phyloP scores from a whole-genome alignment of 2,797 vertebrate species.

The Kryptolebias ocellatus region DNA sequence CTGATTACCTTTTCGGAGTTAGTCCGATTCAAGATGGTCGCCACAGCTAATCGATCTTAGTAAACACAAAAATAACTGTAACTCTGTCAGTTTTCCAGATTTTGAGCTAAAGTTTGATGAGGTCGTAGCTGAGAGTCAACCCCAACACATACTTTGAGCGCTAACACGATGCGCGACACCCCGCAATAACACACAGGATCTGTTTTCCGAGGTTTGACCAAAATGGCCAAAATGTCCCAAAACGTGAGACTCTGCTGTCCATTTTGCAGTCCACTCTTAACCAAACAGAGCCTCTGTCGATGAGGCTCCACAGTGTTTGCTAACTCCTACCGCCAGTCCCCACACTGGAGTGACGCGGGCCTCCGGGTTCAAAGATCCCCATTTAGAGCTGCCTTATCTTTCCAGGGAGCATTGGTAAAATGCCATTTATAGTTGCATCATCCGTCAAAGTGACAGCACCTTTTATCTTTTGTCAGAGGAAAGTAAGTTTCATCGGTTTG shows the following conservation, averaged over 20 bases:
- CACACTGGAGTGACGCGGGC: slow-evolving; percentile 45
- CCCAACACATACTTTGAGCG: too few relatives aligned
- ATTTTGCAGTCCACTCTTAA: too few relatives aligned
- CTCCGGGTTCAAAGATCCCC: slow-evolving; percentile 55
- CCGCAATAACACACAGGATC: too few relatives aligned
- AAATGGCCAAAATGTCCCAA: not conserved
- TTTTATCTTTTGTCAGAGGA: not conserved
- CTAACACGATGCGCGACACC: too few relatives aligned
- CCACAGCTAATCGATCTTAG: too few relatives aligned
- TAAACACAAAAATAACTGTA: too few relatives aligned
- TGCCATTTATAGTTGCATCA: slow-evolving; percentile 20
- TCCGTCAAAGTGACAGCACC: not conserved
- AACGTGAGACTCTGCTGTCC: slow-evolving; percentile 3
- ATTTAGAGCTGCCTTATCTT: slow-evolving; percentile 40
- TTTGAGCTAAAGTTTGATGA: slow-evolving; percentile 1
- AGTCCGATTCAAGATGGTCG: too few relatives aligned
- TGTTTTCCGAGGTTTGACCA: too few relatives aligned
- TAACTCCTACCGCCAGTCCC: slow-evolving; percentile 32
- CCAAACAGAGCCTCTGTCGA: not conserved
- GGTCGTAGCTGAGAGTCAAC: not conserved
- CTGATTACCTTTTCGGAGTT: too few relatives aligned
- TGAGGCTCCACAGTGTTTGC: slow-evolving; percentile 35
- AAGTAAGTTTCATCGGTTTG: not conserved
- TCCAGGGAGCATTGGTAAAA: slow-evolving; percentile 16
- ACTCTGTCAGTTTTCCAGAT: too few relatives aligned